These are phyloP conservation scores for Valencia hispanica DNA, from an alignment of 2,797 vertebrate species.

Conservation along the genomic window DNA sequence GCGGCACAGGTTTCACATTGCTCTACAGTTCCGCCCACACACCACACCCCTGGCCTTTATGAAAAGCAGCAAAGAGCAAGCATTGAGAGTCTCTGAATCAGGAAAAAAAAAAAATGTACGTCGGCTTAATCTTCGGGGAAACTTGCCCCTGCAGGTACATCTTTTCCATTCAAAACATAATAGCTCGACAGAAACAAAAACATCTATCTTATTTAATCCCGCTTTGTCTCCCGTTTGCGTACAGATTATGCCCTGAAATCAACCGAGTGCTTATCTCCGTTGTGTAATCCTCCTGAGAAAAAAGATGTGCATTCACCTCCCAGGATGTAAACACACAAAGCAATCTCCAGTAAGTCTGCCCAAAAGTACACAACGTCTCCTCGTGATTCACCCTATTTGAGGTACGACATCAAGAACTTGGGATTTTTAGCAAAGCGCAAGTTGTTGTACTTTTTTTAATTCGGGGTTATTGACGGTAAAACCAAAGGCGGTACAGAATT, in stretches of 20 bases:
- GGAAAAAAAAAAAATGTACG: constrained; percentile 40
- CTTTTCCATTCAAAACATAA: constrained; percentile 40
- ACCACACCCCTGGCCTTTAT: constrained; percentile 61
- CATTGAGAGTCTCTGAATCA: constrained; percentile 46
- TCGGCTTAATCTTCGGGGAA: constrained; percentile 53
- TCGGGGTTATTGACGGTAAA: constrained; percentile 6
- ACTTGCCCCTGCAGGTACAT: constrained; percentile 68
- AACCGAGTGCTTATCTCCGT: neutral
- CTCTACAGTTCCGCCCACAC: constrained; percentile 53
- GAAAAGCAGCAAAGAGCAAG: constrained; percentile 51
- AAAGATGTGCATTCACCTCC: constrained; percentile 31
- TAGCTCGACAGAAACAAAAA: constrained; percentile 35
- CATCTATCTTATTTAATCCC: constrained; percentile 23
- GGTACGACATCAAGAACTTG: constrained; percentile 11
- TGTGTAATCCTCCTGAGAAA: constrained; percentile 52
- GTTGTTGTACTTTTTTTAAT: constrained; percentile 31
- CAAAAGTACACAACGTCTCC: constrained; percentile 31
- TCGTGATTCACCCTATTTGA: constrained; percentile 9
- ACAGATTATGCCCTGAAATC: constrained; percentile 13
- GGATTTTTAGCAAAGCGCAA: constrained; percentile 25
- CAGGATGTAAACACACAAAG: constrained; percentile 44
- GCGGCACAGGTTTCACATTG: constrained; percentile 31
- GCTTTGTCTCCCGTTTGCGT: constrained; percentile 22
- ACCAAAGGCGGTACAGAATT: neutral
- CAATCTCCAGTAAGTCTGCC: constrained; percentile 23